These are phyloP conservation scores for Anneissia japonica DNA, from an alignment of 35 echinoderm and acorn worm genomes.

Conservation along the genomic window DNA sequence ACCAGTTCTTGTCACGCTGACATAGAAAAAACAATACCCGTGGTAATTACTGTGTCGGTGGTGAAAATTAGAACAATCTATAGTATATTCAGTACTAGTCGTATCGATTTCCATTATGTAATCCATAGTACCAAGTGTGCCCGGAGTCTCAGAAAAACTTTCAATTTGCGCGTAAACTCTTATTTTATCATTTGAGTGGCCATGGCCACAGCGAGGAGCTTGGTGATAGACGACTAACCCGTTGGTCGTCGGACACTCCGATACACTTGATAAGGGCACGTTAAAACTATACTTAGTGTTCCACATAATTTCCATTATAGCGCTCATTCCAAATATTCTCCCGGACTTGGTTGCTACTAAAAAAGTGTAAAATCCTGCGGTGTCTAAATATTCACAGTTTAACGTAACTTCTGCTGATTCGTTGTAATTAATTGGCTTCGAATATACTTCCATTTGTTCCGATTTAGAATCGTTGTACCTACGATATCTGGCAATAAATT, in stretches of 20 bases:
- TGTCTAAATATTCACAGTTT: not conserved
- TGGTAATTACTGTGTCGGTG: not conserved
- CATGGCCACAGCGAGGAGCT: not conserved
- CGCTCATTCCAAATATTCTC: not conserved
- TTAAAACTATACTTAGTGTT: not conserved
- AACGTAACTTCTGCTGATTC: not conserved
- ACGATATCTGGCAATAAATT: not conserved
- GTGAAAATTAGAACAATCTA: not conserved
- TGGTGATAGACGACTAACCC: not conserved
- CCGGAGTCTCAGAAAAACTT: not conserved
- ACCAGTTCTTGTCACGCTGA: not conserved
- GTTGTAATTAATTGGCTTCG: not conserved
- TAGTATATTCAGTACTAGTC: not conserved
- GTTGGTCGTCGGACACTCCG: not conserved
- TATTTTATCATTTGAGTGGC: not conserved
- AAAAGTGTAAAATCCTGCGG: not conserved
- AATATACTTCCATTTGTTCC: not conserved
- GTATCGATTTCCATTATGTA: not conserved
- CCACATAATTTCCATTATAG: not conserved
- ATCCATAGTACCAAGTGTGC: not conserved
- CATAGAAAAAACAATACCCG: not conserved
- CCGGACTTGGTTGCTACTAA: not conserved
- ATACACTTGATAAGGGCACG: not conserved
- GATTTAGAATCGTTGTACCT: not conserved
- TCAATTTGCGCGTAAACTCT: not conserved